phyloP scores from a whole-genome alignment of 1,140 invertebrate species.

The Vollenhovia emeryi region DNA sequence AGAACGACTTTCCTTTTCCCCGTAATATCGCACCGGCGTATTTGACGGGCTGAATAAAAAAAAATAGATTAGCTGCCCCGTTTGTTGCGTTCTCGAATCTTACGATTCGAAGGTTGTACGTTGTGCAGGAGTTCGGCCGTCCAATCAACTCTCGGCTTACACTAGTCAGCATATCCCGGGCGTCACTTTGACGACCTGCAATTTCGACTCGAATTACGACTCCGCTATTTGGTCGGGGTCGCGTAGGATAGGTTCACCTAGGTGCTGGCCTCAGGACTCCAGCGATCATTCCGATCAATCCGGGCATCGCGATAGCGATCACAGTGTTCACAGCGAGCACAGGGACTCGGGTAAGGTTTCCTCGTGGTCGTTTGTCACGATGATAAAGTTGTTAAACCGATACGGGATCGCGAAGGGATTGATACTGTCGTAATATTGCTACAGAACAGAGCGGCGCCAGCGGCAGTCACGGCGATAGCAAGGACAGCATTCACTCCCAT shows the following conservation, averaged over 20 bases:
- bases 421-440: constrained; percentile 37
- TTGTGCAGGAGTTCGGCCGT: constrained; percentile 78
- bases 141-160: constrained; percentile 81
- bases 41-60: neutral
- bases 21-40: neutral
- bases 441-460: constrained; percentile 82
- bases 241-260: constrained; percentile 75
- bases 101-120: constrained; percentile 42
- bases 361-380: neutral
- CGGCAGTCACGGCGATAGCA: constrained; percentile 82
- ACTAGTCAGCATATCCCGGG: constrained; percentile 83
- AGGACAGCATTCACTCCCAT: constrained; percentile 83
- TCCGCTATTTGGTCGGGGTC: constrained; percentile 79
- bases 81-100: constrained; percentile 2
- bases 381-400: neutral
- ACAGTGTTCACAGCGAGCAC: constrained; percentile 80
- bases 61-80: constrained; percentile 1
- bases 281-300: constrained; percentile 83
- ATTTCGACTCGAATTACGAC: constrained; percentile 81
- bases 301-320: constrained; percentile 81
- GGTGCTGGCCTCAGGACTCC: constrained; percentile 82
- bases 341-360: constrained; percentile 80
- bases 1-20: neutral
- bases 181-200: constrained; percentile 83
- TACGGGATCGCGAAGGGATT: neutral